These are phyloP conservation scores for Caenorhabditis latens DNA, from an alignment of 1,140 invertebrate genomes.

Conservation along the genomic window DNA sequence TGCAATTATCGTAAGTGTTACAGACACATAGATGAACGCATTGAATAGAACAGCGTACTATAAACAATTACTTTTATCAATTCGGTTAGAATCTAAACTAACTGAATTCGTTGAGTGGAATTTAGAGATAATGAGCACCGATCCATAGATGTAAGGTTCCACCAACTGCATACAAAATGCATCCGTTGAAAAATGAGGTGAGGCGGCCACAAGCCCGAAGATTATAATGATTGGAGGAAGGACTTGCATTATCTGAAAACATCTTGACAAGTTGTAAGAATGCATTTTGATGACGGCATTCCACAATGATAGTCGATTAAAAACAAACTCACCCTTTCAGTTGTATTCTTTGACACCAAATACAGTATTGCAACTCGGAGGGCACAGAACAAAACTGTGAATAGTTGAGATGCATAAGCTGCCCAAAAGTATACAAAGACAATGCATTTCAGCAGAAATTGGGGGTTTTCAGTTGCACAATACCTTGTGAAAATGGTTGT, in stretches of 20 bases:
- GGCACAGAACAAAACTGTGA: background rate
- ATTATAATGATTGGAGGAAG: background rate
- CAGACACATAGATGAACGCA: background rate
- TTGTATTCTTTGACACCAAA: background rate
- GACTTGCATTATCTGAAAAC: background rate
- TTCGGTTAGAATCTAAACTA: background rate
- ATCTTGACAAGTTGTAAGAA: no score
- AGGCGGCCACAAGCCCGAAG: background rate
- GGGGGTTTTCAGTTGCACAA: conserved; percentile 1
- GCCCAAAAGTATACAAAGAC: background rate
- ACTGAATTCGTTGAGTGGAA: background rate
- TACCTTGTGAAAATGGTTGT: background rate
- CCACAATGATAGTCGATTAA: background rate
- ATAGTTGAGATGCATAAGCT: background rate
- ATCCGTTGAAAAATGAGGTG: background rate
- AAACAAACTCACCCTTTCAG: background rate
- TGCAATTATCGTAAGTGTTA: background rate
- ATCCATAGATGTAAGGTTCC: background rate
- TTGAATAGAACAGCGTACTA: background rate
- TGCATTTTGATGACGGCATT: background rate
- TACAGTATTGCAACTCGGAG: background rate
- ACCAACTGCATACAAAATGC: background rate
- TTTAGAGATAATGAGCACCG: background rate
- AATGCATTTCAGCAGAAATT: background rate
- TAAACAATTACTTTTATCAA: background rate